Evolutionary conservation across 2,888 invertebrate genomes (phyloP).

Genomic region (Lasioglossum leucozonium): DNA sequence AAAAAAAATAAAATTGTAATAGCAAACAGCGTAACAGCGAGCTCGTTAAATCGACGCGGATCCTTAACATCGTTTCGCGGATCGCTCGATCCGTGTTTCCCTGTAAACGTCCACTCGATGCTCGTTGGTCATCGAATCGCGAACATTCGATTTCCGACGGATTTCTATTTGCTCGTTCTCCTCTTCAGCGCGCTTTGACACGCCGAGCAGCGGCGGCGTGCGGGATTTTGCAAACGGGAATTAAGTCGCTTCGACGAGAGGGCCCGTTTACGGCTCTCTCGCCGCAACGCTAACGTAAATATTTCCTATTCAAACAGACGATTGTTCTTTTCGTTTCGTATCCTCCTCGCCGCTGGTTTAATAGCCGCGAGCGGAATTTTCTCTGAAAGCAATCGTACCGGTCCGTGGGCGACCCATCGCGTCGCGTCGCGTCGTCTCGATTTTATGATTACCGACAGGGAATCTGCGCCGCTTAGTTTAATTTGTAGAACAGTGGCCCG

Average conservation of each 20-base stretch:
- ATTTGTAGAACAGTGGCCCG: constrained; percentile 23
- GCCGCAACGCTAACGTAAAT: constrained; percentile 30
- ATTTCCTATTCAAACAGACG: constrained; percentile 45
- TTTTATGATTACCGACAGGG: constrained; percentile 30
- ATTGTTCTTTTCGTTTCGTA: constrained; percentile 1
- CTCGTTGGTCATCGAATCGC: constrained; percentile 53
- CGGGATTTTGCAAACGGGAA: constrained; percentile 40
- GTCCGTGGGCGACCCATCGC: constrained; percentile 22
- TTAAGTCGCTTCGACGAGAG: constrained; percentile 48
- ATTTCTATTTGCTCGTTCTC: constrained; percentile 64
- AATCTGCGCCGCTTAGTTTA: constrained; percentile 23
- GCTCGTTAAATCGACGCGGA: constrained; percentile 57
- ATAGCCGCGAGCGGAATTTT: constrained; percentile 18
- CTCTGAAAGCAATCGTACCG: constrained; percentile 10
- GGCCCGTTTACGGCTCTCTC: constrained; percentile 25
- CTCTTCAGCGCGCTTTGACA: constrained; percentile 48
- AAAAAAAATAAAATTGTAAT: too few relatives aligned
- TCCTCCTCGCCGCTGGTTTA: neutral
- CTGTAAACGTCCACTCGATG: constrained; percentile 61
- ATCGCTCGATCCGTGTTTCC: constrained; percentile 48
- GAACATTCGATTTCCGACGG: constrained; percentile 68
- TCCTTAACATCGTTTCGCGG: constrained; percentile 66
- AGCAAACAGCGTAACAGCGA: constrained; percentile 53
- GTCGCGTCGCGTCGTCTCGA: neutral
- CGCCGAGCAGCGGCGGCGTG: constrained; percentile 32